Conservation (phyloP, 2,888 invertebrate genomes). For the Ramazzottius varieornatus region DNA sequence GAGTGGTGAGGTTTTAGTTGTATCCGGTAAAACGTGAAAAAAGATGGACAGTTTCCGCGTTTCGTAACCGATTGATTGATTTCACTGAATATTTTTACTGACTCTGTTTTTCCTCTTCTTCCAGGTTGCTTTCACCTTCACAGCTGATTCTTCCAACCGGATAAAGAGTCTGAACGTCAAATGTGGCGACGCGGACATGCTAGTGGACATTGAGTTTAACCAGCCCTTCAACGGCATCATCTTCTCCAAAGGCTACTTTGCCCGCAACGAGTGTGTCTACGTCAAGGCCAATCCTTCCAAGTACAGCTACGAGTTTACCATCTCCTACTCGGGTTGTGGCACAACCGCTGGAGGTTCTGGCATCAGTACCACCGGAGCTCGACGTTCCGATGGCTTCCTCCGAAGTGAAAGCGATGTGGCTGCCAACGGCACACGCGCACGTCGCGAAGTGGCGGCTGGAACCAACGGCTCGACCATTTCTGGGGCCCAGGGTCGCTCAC, state of each 20-base stretch:
- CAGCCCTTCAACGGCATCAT: slow-evolving; percentile 2
- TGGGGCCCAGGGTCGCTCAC: not conserved
- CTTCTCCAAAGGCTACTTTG: slow-evolving; percentile 1
- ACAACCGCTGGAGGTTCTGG: slow-evolving; percentile 34
- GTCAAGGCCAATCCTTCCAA: slow-evolving; percentile 45
- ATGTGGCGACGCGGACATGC: slow-evolving; percentile 87
- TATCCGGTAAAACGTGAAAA: too few relatives aligned
- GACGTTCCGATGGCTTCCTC: not conserved
- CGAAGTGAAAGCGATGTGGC: not conserved
- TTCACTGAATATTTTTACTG: too few relatives aligned
- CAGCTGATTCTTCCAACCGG: slow-evolving; percentile 25
- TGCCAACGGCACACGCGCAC: not conserved
- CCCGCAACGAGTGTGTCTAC: slow-evolving; percentile 1
- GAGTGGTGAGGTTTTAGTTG: too few relatives aligned
- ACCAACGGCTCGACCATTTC: not conserved
- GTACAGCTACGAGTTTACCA: slow-evolving; percentile 61
- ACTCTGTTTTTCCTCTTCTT: too few relatives aligned
- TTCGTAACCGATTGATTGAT: too few relatives aligned
- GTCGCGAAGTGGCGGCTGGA: not conserved
- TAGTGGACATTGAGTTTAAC: slow-evolving; percentile 35
- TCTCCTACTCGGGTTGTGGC: slow-evolving; percentile 67
- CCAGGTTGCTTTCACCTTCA: too few relatives aligned
- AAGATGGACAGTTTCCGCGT: too few relatives aligned
- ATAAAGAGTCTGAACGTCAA: slow-evolving; percentile 72
- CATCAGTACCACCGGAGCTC: not conserved